Conservation (phyloP, 2,113 vertebrate genomes). For the Hypocryptadius cinnamomeus region DNA sequence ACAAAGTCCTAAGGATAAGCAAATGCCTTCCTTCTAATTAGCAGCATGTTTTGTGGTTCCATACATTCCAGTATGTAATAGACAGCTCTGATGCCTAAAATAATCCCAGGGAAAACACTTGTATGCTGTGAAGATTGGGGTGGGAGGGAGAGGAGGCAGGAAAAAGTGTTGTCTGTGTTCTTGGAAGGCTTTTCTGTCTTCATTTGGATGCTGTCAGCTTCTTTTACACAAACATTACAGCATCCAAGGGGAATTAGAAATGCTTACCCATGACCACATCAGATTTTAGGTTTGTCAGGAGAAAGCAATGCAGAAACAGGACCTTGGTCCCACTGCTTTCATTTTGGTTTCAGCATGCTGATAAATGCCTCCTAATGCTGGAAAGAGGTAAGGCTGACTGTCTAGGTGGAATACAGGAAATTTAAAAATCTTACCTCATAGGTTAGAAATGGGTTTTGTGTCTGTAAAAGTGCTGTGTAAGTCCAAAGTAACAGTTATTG, state of each 20-base stretch:
- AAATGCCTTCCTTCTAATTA: conserved; percentile 33
- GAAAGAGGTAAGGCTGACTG: background rate
- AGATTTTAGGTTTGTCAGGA: conserved; percentile 23
- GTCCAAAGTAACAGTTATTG: background rate
- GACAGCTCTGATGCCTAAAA: background rate
- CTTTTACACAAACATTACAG: conserved; percentile 53
- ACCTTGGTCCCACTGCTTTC: background rate
- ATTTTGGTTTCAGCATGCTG: background rate
- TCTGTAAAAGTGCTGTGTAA: background rate
- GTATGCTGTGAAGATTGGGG: background rate
- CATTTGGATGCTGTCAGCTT: conserved; percentile 40
- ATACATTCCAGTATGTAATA: conserved; percentile 10
- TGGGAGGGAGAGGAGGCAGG: background rate
- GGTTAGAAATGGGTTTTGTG: background rate
- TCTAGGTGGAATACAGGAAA: conserved; percentile 12
- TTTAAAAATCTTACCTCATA: conserved; percentile 7
- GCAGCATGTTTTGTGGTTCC: conserved; percentile 32
- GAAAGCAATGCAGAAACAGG: conserved; percentile 12
- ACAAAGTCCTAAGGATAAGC: conserved; percentile 17
- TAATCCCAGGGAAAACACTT: background rate
- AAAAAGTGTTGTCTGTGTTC: conserved; percentile 29
- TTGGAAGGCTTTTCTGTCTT: conserved; percentile 39
- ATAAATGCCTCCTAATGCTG: conserved; percentile 16
- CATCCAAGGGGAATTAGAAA: conserved; percentile 52
- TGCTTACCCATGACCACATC: conserved; percentile 44